Evolutionary conservation across 2,888 invertebrate genomes (phyloP), one percentile per base, ranked within the genome.

Genomic region (Sesamia inferens): DNA sequence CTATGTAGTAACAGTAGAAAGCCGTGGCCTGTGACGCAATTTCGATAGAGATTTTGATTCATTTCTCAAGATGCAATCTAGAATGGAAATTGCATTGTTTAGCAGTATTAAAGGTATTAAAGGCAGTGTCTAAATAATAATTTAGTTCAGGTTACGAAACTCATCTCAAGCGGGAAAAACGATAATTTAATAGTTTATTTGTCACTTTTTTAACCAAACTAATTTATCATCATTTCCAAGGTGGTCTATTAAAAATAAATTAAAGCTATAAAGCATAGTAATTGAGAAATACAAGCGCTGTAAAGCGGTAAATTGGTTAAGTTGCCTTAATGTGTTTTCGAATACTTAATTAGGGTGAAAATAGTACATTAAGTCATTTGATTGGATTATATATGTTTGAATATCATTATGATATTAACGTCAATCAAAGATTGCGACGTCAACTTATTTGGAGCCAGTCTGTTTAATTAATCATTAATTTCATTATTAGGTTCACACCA

Each of bases 171-270:
- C 54, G 59, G 69, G 70, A 71, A 64, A 61, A 79, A 72, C 44
- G 62, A 71, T 78, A 65, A 71, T 77, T 78, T 71, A 75, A 82
- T 75, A 76, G 71, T 76, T 24, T 81, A 71, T 84, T 69, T 31
- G 64, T 57, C 31, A 66, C 13, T 74, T 84, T 82, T 76, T 68
- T 73, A 59, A 70, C 51, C 58, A 62, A 71, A 82, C 78, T 72
- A 83, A 86, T 88, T 83, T 74, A 87, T 84, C 83, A 84, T 47
- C 66, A n/a, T 74, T 71, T 68, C 71, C 31, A 66, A 63, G 82
- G 83, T 85, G 86, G 84, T 85, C 85, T 85, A 88, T 89, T 85
- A 87, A 77, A 85, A 87, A 83, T 54, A 72, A 81, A 87, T 87
- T 82, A 86, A 63, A 58, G 68, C 55, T 79, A 71, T 58, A 71